phyloP scores from a whole-genome alignment of 2,113 vertebrate genomes.

The Rhinolophus ferrumequinum region DNA sequence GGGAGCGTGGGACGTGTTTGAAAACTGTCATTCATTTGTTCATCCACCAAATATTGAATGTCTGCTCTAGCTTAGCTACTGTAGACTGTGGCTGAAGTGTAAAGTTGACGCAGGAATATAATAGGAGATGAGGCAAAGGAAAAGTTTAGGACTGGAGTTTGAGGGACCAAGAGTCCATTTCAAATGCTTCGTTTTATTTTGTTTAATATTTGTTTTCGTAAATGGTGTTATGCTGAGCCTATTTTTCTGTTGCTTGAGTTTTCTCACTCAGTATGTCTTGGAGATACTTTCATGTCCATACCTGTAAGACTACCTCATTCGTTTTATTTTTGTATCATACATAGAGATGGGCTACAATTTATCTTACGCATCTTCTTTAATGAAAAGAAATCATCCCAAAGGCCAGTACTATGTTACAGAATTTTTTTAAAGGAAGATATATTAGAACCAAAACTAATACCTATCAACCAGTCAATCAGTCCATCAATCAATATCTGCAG shows the following conservation, averaged over 20 bases:
- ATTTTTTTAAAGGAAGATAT: background rate
- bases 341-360: background rate
- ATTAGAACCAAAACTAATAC: background rate
- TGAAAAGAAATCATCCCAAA: background rate
- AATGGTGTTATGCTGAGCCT: background rate
- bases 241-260: constrained; percentile 29
- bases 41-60: background rate
- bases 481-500: background rate
- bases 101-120: background rate
- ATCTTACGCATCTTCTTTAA: constrained; percentile 19
- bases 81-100: background rate
- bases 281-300: background rate
- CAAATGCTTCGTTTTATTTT: constrained; percentile 21
- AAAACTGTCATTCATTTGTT: background rate
- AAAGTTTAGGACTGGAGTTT: background rate
- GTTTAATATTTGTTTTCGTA: constrained; percentile 14
- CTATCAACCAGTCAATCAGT: background rate
- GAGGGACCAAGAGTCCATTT: background rate
- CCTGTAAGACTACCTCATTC: background rate
- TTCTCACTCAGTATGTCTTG: background rate
- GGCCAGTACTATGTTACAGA: background rate
- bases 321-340: background rate
- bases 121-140: background rate
- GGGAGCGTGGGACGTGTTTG: background rate
- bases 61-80: background rate